Conservation (phyloP, 2,888 invertebrate genomes). For the Cephus sareptanus region DNA sequence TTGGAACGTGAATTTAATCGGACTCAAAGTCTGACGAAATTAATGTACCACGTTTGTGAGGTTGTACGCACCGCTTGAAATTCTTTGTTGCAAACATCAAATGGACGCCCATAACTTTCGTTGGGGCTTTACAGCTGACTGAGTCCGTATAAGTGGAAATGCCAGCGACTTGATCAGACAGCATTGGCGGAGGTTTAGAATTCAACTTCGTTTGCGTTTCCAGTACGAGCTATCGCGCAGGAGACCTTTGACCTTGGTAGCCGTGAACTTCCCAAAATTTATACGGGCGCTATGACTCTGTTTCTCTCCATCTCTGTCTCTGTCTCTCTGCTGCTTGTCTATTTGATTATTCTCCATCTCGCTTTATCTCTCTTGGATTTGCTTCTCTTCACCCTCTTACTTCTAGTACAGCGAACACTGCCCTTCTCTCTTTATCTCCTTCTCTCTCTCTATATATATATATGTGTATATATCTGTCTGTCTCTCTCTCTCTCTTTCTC, state of each 20-base stretch:
- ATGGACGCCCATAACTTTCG: background rate
- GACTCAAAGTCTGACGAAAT: background rate
- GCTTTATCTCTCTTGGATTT: conserved; percentile 7
- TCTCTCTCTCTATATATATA: too few relatives aligned
- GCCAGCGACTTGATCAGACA: background rate
- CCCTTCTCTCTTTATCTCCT: background rate
- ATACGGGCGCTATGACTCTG: conserved; percentile 6
- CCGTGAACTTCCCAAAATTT: conserved; percentile 20
- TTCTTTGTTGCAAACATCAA: background rate
- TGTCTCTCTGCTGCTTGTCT: background rate
- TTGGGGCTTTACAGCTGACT: background rate
- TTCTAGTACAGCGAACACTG: background rate
- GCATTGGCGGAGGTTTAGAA: background rate
- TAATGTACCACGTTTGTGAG: background rate
- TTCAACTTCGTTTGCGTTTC: background rate
- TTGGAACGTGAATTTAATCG: background rate
- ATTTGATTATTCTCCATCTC: conserved; percentile 4
- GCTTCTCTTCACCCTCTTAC: conserved; percentile 4
- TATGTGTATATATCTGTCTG: too few relatives aligned
- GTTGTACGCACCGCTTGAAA: background rate
- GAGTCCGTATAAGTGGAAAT: background rate
- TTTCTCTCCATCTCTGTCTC: background rate
- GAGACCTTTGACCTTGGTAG: conserved; percentile 17
- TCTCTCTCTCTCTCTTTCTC: background rate
- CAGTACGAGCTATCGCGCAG: background rate